Conservation (phyloP, 1,140 invertebrate genomes). For the Euwallacea similis region DNA sequence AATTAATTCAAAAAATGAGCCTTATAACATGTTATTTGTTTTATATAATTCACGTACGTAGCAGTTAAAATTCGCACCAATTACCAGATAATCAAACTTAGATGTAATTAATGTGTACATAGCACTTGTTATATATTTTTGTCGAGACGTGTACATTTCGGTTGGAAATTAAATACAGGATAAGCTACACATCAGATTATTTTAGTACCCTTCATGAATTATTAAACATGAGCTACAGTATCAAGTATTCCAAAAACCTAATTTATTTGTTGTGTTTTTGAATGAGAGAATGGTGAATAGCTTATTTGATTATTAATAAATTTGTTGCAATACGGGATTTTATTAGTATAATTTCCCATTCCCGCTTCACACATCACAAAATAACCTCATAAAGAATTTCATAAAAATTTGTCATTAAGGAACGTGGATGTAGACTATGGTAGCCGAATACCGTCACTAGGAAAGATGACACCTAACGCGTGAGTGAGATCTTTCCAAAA, state of each 20-base stretch:
- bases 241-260: constrained; percentile 11
- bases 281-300: constrained; percentile 3
- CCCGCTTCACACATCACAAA: background rate
- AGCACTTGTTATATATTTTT: constrained; percentile 16
- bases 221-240: background rate
- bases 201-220: background rate
- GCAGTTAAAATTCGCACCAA: constrained; percentile 9
- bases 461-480: too few species aligned
- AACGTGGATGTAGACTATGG: too few species aligned
- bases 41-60: background rate
- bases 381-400: too few species aligned
- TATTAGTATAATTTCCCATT: background rate
- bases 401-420: too few species aligned
- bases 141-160: constrained; percentile 6
- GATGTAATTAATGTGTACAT: constrained; percentile 16
- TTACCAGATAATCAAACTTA: constrained; percentile 19
- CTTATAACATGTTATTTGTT: too few species aligned
- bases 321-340: constrained; percentile 12
- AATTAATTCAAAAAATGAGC: too few species aligned
- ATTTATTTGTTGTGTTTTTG: constrained; percentile 22
- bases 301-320: constrained; percentile 5
- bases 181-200: background rate
- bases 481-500: too few species aligned
- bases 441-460: too few species aligned
- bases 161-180: background rate